phyloP scores from a whole-genome alignment of 2,797 vertebrate species.

The Crax fasciolata region DNA sequence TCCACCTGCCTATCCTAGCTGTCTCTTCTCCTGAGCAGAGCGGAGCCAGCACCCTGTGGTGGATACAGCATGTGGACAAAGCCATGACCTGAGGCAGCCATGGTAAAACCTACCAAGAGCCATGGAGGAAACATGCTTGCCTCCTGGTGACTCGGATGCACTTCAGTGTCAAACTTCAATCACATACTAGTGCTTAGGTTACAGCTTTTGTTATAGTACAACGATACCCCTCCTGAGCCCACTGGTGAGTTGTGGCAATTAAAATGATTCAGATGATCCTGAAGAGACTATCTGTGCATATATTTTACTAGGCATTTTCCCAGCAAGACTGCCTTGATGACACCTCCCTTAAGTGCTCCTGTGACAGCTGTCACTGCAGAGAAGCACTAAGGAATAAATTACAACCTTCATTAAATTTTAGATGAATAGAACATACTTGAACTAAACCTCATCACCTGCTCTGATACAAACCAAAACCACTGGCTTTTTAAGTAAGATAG shows the following conservation, averaged over 20 bases:
- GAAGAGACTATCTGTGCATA: background rate
- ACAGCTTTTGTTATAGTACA: background rate
- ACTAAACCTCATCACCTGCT: background rate
- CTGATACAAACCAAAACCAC: background rate
- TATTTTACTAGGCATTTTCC: background rate
- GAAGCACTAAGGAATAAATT: conserved; percentile 11
- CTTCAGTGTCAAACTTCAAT: background rate
- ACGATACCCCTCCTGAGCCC: background rate
- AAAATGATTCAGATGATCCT: background rate
- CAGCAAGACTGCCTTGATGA: background rate
- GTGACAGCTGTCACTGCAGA: conserved; percentile 24
- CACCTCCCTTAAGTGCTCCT: background rate
- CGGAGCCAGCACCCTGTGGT: accelerated
- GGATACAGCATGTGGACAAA: background rate
- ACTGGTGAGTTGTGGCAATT: background rate
- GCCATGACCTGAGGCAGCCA: background rate
- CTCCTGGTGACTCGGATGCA: background rate
- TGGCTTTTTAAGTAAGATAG: conserved; percentile 17
- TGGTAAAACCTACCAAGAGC: background rate
- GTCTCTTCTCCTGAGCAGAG: background rate
- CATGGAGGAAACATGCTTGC: accelerated
- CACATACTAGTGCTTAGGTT: background rate
- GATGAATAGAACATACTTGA: background rate
- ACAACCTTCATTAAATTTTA: conserved; percentile 14
- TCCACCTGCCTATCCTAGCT: background rate